Base-by-base conservation (phyloP, 2,113 vertebrate genomes). In the Calypte anna region DNA sequence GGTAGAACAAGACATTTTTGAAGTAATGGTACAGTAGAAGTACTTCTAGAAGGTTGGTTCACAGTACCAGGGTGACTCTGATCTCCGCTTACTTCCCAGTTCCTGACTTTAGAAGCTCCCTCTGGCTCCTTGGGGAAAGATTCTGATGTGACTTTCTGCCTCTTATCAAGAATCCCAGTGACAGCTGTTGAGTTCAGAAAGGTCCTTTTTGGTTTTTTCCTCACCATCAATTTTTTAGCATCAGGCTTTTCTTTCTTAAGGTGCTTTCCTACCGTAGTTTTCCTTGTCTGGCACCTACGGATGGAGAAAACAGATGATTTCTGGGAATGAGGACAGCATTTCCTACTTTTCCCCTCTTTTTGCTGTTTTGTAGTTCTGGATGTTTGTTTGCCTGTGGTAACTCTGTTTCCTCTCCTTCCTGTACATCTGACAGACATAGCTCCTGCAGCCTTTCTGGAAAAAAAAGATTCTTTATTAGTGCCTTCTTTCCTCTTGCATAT, bases 291-390 rank as follows among this genome's bases (percentile, higher is more conserved):
- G 33, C 67, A 93, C 46, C 55, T 95, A 38, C 51, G 91, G 79
- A 84, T 51, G 51, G 97, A 73, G 63, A 97, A 95, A 33, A 59
- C 44, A 54, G 81, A 92, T 51, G 97, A 97, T 51, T 95, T 98
- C 69, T 87, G 82, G 31, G 90, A 62, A 92, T 23, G 31, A 92
- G 94, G 36, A 8, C 30, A 59, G 70, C 86, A 75, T 38, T 97
- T 97, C 59, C 97, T 96, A 68, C 87, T 96, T 62, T 94, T 64
- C 22, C 94, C 70, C 18, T 98, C 92, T 69, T 82, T 97, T 53
- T 96, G 91, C 85, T 96, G 97, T 31, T 96, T 96, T 83, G 68
- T 96, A 94, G 91, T 68, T 95, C 95, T 97, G 62, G 96, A 48
- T 1, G 73, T 77, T 80, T 94, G 82, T 48, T 97, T 97, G 82